phyloP scores from a whole-genome alignment of 2,797 vertebrate genomes.

The Muscicapa striata region DNA sequence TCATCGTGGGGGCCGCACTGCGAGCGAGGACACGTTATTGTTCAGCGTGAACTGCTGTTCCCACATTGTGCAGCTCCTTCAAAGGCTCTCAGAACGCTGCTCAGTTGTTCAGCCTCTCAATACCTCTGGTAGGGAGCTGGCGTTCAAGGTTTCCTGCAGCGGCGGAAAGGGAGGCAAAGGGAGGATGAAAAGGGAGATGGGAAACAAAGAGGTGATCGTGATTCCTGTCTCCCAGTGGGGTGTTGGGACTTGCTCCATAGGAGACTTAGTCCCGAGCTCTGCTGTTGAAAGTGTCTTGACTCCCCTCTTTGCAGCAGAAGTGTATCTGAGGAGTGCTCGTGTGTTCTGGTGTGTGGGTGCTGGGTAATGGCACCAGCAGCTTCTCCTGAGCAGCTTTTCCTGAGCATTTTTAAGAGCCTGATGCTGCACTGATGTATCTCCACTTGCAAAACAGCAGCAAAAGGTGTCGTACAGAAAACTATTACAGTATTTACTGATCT shows the following conservation, averaged over 20 bases:
- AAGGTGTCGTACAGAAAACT: not conserved
- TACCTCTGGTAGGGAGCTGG: conserved; percentile 20
- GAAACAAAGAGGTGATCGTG: not conserved
- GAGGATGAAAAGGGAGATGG: not conserved
- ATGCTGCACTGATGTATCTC: not conserved
- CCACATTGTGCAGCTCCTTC: not conserved
- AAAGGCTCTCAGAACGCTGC: conserved; percentile 30
- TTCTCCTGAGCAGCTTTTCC: not conserved
- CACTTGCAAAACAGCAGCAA: not conserved
- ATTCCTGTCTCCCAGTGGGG: not conserved
- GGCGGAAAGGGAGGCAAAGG: not conserved
- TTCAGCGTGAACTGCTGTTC: not conserved
- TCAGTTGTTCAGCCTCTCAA: conserved; percentile 38
- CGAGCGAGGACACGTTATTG: not conserved
- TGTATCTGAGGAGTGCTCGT: not conserved
- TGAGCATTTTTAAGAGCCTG: not conserved
- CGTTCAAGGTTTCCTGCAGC: not conserved
- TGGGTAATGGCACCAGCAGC: not conserved
- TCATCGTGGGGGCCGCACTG: not conserved
- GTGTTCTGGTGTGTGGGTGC: not conserved
- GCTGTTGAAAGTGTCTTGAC: not conserved
- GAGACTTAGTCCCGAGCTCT: not conserved
- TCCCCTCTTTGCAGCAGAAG: not conserved
- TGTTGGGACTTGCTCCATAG: not conserved
- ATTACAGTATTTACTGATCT: conserved; percentile 10